Evolutionary conservation across 2,113 vertebrate genomes (phyloP), one percentile per base, ranked within the genome.

Genomic region (Myrmecobius fasciatus): DNA sequence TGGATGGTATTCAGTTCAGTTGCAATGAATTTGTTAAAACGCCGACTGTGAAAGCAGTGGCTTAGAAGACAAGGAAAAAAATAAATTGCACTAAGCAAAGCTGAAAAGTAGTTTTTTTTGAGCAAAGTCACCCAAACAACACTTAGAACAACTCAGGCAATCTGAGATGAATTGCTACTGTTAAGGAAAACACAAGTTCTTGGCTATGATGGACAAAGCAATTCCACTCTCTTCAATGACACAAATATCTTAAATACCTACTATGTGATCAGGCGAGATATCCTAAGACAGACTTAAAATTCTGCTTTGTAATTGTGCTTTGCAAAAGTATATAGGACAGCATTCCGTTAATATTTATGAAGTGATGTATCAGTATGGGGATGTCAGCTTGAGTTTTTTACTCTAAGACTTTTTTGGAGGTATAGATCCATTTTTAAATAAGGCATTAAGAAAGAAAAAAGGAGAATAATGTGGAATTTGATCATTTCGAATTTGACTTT

Each of bases 401-500:
- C 11, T 5, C 22, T 36, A 31, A 92, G 89, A 95, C 6, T 14
- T 90, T 17, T 8, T 3, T 11, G 47, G 56, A 93, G 52, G 25
- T 93, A 49, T 46, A 8, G 89, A 56, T 48, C 12, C 31, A 25
- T 10, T 91, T 94, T 47, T 89, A 83, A 9, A 14, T 24, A 90
- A 95, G 95, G 90, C 94, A 43, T 22, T 83, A 83, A 54, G 3
- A 47, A 83, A 75, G 91, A 83, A 75, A 26, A 36, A 25, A 93
- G 93, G 24, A 88, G 22, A 67, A 43, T 36, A 93, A 96, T 48
- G n/a, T 52, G 89, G 49, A 95, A 12, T 88, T 92, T 92, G 51
- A 3, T 52, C 94, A 95, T 94, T 93, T 51, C 53, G 91, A 60
- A 91, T 12, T 94, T 89, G 47, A 96, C 43, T 93, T 95, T 92